phyloP scores from a whole-genome alignment of 2,888 invertebrate genomes.

The Thelaira solivaga region DNA sequence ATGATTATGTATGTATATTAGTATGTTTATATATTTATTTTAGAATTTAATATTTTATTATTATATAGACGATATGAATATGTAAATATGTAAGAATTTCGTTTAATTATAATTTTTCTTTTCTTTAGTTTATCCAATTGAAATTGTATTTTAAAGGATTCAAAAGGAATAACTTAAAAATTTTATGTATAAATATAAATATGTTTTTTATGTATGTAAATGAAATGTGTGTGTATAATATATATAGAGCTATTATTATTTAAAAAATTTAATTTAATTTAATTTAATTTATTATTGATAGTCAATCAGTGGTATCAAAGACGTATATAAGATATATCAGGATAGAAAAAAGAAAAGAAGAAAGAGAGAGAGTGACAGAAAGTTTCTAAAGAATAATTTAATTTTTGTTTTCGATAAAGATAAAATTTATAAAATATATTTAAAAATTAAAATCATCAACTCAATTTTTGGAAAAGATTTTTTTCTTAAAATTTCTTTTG shows the following conservation, averaged over 20 bases:
- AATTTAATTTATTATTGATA: slow-evolving; percentile 29
- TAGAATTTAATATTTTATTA: slow-evolving; percentile 53
- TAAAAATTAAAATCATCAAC: neutral
- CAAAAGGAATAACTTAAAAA: slow-evolving; percentile 22
- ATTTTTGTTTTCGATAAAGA: too few relatives aligned
- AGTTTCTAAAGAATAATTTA: slow-evolving; percentile 39
- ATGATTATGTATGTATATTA: slow-evolving; percentile 58
- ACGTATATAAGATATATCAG: slow-evolving; percentile 20
- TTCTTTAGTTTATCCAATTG: slow-evolving; percentile 15
- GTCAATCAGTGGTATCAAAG: slow-evolving; percentile 57
- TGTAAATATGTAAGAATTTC: slow-evolving; percentile 66
- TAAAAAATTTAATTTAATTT: slow-evolving; percentile 13
- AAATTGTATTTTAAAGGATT: slow-evolving; percentile 31
- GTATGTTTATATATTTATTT: slow-evolving; percentile 57
- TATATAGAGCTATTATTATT: slow-evolving; percentile 15
- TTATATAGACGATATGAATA: slow-evolving; percentile 64
- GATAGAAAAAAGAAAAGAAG: neutral
- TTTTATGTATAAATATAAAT: slow-evolving; percentile 27
- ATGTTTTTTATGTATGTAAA: neutral
- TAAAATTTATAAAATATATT: neutral
- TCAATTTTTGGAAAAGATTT: too few relatives aligned
- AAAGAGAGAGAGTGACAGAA: neutral
- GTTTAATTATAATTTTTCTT: slow-evolving; percentile 48
- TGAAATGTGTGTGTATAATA: neutral
- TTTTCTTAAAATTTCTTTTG: too few relatives aligned